These are phyloP conservation scores for Lasioglossum malachurum DNA, from an alignment of 2,888 invertebrate species.

Conservation along the genomic window DNA sequence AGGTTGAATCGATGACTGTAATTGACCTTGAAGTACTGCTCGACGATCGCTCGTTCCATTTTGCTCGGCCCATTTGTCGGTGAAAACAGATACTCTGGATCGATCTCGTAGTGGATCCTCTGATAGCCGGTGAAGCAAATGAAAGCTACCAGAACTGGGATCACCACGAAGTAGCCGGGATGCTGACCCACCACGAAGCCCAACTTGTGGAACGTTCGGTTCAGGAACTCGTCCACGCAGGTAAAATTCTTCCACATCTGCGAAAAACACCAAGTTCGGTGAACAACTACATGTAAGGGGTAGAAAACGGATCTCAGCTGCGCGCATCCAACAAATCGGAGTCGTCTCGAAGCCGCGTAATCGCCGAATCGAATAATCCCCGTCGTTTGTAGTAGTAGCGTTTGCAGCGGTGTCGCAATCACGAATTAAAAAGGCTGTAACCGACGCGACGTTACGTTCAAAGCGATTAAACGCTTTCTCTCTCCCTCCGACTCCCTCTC, in stretches of 20 bases:
- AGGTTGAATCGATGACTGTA: conserved; percentile 94
- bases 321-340: too few relatives aligned
- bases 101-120: conserved; percentile 94
- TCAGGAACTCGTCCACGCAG: conserved; percentile 92
- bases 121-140: conserved; percentile 96
- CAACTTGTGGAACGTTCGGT: conserved; percentile 92
- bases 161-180: conserved; percentile 95
- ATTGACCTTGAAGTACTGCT: conserved; percentile 94
- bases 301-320: neutral
- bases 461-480: neutral
- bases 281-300: neutral
- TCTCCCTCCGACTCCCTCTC: neutral
- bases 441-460: neutral
- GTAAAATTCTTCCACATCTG: conserved; percentile 92
- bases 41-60: conserved; percentile 92
- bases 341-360: neutral
- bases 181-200: conserved; percentile 92
- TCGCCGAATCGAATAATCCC: neutral
- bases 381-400: neutral
- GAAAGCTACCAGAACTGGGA: conserved; percentile 92
- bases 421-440: neutral
- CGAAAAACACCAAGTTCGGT: conserved; percentile 57
- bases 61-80: conserved; percentile 95
- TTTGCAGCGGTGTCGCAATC: neutral
- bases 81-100: conserved; percentile 96